phyloP scores from a whole-genome alignment of 1,140 invertebrate genomes.

The Gonioctena quinquepunctata region DNA sequence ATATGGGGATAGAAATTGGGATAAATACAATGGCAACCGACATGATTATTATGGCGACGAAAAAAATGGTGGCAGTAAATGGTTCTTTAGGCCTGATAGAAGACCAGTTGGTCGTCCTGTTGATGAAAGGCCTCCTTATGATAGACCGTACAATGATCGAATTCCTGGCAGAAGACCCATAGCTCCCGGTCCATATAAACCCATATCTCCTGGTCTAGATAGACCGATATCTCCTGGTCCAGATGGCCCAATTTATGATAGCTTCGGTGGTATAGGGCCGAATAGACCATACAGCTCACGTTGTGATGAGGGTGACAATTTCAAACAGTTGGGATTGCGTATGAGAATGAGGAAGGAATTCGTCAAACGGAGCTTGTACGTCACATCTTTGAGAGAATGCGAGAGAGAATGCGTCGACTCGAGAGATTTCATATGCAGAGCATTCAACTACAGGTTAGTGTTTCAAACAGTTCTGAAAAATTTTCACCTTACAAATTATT shows the following conservation, averaged over 20 bases:
- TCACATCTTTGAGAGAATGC: conserved; percentile 74
- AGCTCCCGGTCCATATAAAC: conserved; percentile 29
- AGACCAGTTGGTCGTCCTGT: conserved; percentile 41
- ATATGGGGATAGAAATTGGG: conserved; percentile 51
- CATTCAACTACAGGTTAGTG: conserved; percentile 79
- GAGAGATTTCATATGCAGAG: conserved; percentile 82
- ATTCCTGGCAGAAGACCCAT: conserved; percentile 27
- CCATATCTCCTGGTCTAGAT: conserved; percentile 42
- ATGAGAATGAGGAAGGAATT: conserved; percentile 78
- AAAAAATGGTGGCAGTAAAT: conserved; percentile 45
- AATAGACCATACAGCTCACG: conserved; percentile 56
- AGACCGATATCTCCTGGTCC: conserved; percentile 51
- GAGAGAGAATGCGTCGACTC: conserved; percentile 81
- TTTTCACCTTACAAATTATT: not conserved
- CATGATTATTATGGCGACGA: conserved; percentile 47
- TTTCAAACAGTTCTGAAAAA: not conserved
- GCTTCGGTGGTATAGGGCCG: conserved; percentile 37
- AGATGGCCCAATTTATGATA: conserved; percentile 51
- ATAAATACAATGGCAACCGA: conserved; percentile 40
- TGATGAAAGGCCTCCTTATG: conserved; percentile 21
- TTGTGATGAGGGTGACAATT: conserved; percentile 75
- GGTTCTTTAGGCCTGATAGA: conserved; percentile 44
- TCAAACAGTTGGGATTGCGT: conserved; percentile 76
- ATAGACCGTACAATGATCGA: conserved; percentile 39
- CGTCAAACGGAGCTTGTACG: conserved; percentile 73